Percentiles rank a stretch among this genome's conserved stretches.
Evolutionary conservation across 2,888 invertebrate genomes (phyloP).

Genomic region (Pterostichus niger): DNA sequence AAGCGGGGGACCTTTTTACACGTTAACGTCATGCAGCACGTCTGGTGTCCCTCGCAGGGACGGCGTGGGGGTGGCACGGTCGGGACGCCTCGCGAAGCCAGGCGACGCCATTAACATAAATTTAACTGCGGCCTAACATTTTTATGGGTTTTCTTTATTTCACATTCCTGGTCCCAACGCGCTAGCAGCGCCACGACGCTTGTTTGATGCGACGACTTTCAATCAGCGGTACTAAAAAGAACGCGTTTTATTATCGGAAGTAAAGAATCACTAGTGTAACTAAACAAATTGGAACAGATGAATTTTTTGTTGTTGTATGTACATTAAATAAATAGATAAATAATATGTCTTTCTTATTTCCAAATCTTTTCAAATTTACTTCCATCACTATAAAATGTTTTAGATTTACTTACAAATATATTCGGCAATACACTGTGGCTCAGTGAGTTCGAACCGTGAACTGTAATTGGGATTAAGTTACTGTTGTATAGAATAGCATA

Average conservation of each 20-base stretch:
- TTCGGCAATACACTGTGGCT: no score
- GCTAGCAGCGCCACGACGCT: constrained; percentile 8
- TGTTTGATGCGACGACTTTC: constrained; percentile 49
- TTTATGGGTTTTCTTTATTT: constrained; percentile 73
- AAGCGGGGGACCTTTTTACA: constrained; percentile 46
- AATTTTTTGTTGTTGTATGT: constrained; percentile 2
- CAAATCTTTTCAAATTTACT: no score
- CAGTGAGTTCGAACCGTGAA: no score
- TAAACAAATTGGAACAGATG: background rate
- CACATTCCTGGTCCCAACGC: constrained; percentile 56
- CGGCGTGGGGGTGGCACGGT: background rate
- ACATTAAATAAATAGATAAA: background rate
- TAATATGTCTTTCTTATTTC: no score
- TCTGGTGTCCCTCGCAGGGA: constrained; percentile 12
- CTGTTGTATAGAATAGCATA: no score
- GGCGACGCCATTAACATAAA: constrained; percentile 73
- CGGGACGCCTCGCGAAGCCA: constrained; percentile 71
- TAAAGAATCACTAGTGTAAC: background rate
- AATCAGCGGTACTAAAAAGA: constrained; percentile 60
- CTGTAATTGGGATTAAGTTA: no score
- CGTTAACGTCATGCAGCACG: constrained; percentile 26
- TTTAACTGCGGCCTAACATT: constrained; percentile 72
- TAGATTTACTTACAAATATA: no score
- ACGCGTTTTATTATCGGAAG: constrained; percentile 50
- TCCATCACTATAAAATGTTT: no score